Base-by-base conservation (phyloP, 2,888 invertebrate genomes). In the Thecocarcelia acutangulata region DNA sequence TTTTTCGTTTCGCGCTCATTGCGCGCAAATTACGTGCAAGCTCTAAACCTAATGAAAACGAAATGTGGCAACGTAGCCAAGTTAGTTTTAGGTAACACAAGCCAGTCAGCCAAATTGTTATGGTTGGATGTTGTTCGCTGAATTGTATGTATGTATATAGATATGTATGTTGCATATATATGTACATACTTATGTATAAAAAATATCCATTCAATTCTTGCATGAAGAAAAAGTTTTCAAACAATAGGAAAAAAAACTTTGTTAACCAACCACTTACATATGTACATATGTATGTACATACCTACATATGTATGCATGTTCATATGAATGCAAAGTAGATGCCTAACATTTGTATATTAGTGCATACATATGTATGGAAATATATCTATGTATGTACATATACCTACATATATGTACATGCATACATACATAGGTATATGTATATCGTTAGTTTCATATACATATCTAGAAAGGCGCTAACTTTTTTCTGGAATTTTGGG, bases 11-110 rank as follows among this genome's bases (percentile, higher is more conserved):
- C 74, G 82, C 78, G 82, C 82, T 82, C 77, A 82, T 82, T 82
- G 82, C 82, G 82, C 82, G 82, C 82, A 82, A 82, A 78, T 82
- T 82, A 82, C 82, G 78, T 79, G 70, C 74, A 82, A 82, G 78
- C 78, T 82, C 79, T 56, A 61, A 64, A 78, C 13, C 37, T 59
- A 58, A 72, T 17, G 42, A 61, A 66, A 40, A 46, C 42, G 82
- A 82, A 82, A 82, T 66, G 44, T 78, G 82, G 70, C 82, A 82
- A 82, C 82, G 42, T 15, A 52, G 78, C 74, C 48, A 56, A 61
- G 63, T 69, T 75, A 66, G 64, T 75, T 78, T 78, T 78, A 78
- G 82, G 78, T 78, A 82, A 78, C 70, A 75, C 74, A 75, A 78
- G 66, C 64, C 66, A 74, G 52, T 74, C 78, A 70, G 81, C 54